These are phyloP conservation scores for Cossypha niveicapilla DNA, from an alignment of 2,797 vertebrate species.

Conservation along the genomic window DNA sequence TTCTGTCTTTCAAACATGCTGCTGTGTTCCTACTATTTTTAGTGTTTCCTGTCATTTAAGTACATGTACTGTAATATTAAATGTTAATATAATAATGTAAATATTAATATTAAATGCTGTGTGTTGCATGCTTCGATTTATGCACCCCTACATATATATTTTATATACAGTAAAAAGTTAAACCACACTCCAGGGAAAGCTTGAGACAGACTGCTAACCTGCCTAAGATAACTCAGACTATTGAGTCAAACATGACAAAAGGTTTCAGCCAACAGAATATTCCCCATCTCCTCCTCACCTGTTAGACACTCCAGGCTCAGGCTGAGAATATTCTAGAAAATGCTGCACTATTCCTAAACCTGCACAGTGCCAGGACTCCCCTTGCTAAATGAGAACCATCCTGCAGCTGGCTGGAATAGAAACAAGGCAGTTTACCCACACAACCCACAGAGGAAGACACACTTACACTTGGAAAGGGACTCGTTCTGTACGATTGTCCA, in stretches of 20 bases:
- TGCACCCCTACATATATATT: not conserved
- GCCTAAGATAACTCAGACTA: not conserved
- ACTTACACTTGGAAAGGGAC: slow-evolving; percentile 77
- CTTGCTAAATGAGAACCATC: not conserved
- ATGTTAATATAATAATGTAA: not conserved
- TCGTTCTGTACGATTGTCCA: slow-evolving; percentile 87
- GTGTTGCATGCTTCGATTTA: not conserved
- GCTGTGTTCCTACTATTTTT: not conserved
- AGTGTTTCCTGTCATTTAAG: not conserved
- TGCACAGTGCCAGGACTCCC: not conserved
- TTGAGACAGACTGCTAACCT: not conserved
- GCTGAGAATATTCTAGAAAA: not conserved
- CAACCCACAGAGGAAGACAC: not conserved
- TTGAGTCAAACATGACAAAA: not conserved
- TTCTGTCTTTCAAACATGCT: not conserved
- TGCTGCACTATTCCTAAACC: not conserved
- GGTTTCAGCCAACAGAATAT: not conserved
- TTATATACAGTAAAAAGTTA: not conserved
- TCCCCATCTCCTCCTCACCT: not conserved
- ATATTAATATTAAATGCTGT: not conserved
- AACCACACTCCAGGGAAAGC: not conserved
- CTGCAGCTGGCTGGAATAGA: not conserved
- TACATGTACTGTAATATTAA: not conserved
- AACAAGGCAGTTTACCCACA: not conserved
- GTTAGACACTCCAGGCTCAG: not conserved